These are phyloP conservation scores for Leptinotarsa juncta DNA, from an alignment of 2,888 invertebrate genomes.

Conservation along the genomic window DNA sequence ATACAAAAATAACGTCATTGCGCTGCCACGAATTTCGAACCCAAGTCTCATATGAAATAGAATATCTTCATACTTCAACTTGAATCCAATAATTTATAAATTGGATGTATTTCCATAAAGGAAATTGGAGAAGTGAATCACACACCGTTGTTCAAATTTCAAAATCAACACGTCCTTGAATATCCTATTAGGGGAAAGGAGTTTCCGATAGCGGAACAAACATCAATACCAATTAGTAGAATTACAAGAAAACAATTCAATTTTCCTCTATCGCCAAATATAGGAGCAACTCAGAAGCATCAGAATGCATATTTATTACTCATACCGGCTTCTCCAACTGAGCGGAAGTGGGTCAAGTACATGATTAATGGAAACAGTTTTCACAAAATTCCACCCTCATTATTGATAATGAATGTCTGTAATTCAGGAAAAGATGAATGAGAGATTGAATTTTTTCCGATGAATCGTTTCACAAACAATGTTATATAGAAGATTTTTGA, in stretches of 20 bases:
- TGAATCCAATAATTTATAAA: too few species aligned
- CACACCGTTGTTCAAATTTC: not conserved
- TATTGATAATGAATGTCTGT: too few species aligned
- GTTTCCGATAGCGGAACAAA: slow-evolving; percentile 7
- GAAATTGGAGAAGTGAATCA: slow-evolving; percentile 1
- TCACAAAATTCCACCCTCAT: too few species aligned
- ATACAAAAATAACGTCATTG: too few species aligned
- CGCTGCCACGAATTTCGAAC: too few species aligned
- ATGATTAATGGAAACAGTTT: not conserved
- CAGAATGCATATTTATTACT: not conserved
- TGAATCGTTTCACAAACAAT: too few species aligned
- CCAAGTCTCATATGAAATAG: too few species aligned
- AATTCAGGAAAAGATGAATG: too few species aligned
- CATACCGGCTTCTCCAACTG: not conserved
- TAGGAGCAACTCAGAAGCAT: not conserved
- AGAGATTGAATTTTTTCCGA: too few species aligned
- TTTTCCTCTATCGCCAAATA: not conserved
- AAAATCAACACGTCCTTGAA: not conserved
- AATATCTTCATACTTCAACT: too few species aligned
- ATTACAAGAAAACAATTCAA: not conserved
- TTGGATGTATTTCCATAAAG: not conserved
- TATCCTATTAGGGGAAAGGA: not conserved
- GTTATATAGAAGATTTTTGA: too few species aligned
- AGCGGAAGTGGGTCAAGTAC: not conserved
- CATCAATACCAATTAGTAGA: not conserved